phyloP scores from a whole-genome alignment of 2,888 invertebrate species.

The Myathropa florea region DNA sequence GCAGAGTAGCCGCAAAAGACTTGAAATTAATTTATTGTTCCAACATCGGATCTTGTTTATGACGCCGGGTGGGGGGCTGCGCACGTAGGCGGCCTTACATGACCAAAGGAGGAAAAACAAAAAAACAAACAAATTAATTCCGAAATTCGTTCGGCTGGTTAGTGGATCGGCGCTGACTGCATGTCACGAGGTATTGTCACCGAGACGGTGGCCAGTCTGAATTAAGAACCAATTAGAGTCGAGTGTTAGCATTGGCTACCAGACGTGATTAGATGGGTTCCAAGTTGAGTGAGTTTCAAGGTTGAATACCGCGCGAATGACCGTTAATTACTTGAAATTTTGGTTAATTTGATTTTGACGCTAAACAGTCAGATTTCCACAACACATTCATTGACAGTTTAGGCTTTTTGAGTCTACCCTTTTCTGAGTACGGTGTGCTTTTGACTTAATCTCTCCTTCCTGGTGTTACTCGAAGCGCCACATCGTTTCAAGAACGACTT shows the following conservation, averaged over 20 bases:
- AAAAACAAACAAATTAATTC: not conserved
- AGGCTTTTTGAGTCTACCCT: too few relatives aligned
- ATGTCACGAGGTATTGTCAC: not conserved
- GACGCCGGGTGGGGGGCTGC: not conserved
- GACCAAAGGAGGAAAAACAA: not conserved
- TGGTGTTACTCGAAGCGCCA: too few relatives aligned
- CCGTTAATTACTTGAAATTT: not conserved
- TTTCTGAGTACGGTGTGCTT: too few relatives aligned
- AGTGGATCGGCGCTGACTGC: not conserved
- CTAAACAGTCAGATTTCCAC: too few relatives aligned
- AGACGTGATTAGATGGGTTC: not conserved
- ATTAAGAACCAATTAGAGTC: not conserved
- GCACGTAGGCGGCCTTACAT: not conserved
- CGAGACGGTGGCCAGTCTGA: not conserved
- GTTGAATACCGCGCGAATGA: not conserved
- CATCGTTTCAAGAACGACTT: too few relatives aligned
- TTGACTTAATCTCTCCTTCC: too few relatives aligned
- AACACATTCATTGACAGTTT: too few relatives aligned
- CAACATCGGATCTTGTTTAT: not conserved
- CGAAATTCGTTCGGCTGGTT: not conserved
- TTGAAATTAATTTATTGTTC: not conserved
- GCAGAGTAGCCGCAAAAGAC: not conserved
- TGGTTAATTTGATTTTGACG: too few relatives aligned
- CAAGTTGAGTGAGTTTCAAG: not conserved
- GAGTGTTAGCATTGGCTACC: not conserved